Conservation (phyloP, 2,888 invertebrate species). For the Stenolophus ochropezus region DNA sequence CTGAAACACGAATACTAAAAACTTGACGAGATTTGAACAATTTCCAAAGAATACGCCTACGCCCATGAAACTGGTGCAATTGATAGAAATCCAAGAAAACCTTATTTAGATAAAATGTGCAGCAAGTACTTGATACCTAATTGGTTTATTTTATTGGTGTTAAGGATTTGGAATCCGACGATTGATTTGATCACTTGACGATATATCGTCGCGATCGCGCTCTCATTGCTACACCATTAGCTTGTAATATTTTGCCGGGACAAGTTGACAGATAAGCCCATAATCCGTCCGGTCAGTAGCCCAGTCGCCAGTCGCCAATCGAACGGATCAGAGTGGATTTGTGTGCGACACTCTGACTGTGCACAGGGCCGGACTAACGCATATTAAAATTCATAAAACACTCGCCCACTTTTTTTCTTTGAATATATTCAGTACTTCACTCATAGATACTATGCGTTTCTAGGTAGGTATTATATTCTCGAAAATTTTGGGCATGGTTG, state of each 20-base stretch:
- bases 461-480: too few species aligned
- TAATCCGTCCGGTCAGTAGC: constrained; percentile 36
- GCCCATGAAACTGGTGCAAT: too few species aligned
- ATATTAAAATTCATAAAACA: too few species aligned
- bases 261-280: constrained; percentile 31
- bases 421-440: too few species aligned
- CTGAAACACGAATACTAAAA: too few species aligned
- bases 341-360: constrained; percentile 22
- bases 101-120: too few species aligned
- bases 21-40: too few species aligned
- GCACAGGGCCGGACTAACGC: not conserved
- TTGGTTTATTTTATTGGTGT: not conserved
- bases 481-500: too few species aligned
- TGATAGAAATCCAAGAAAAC: too few species aligned
- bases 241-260: constrained; percentile 21
- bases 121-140: not conserved
- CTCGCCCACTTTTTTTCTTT: too few species aligned
- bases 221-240: not conserved
- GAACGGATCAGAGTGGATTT: constrained; percentile 34
- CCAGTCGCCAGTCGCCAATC: not conserved
- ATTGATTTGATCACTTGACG: not conserved
- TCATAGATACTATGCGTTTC: too few species aligned
- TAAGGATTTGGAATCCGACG: not conserved
- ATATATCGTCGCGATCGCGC: not conserved
- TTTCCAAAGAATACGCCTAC: too few species aligned